Conservation (phyloP, 2,113 vertebrate genomes). For the Amia ocellicauda region DNA sequence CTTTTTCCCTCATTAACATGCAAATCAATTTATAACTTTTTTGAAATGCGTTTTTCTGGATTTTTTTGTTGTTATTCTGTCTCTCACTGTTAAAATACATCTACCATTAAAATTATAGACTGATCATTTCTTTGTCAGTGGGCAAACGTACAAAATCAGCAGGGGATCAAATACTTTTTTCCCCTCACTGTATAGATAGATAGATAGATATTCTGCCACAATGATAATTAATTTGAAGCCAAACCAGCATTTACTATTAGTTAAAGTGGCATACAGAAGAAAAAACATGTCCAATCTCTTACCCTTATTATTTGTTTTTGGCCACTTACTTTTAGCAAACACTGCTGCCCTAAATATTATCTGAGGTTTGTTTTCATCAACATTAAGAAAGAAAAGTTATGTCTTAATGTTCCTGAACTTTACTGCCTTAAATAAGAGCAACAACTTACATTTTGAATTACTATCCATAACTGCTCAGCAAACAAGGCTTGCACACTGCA, state of each 20-base stretch:
- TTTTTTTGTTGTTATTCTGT: no score
- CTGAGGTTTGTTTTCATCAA: conserved; percentile 4
- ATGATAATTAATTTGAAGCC: neutral
- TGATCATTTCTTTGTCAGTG: no score
- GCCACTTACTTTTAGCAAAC: neutral
- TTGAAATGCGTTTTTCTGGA: no score
- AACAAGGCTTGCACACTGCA: no score
- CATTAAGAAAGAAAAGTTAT: neutral
- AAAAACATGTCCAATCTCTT: neutral
- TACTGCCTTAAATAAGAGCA: conserved; percentile 3
- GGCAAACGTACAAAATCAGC: no score
- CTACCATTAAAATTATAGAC: no score
- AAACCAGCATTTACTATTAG: neutral
- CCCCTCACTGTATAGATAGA: no score
- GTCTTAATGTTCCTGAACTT: conserved; percentile 3
- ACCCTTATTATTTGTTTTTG: neutral
- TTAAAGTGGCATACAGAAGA: neutral
- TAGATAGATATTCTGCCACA: no score
- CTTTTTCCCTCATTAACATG: no score
- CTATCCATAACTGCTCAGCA: conserved; percentile 26
- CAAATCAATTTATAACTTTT: no score
- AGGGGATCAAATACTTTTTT: no score
- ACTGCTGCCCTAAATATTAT: conserved; percentile 7
- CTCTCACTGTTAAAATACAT: no score
- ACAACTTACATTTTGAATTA: conserved; percentile 17